Percentiles rank a stretch among this genome's conserved stretches.
Conservation (phyloP, 1,140 invertebrate genomes). For the Leptinotarsa lineolata region DNA sequence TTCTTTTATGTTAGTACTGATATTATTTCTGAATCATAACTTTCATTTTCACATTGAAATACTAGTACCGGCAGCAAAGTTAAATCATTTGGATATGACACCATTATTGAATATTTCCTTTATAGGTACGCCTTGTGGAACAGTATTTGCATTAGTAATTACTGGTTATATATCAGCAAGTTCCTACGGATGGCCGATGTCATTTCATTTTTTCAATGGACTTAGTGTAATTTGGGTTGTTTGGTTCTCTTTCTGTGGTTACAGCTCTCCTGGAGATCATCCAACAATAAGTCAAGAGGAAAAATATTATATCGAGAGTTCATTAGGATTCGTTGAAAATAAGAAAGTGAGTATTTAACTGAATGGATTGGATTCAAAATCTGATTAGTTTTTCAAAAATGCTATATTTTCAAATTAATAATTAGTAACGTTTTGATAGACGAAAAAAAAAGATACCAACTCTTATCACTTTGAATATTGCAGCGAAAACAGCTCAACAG, state of each 20-base stretch:
- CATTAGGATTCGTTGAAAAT: neutral
- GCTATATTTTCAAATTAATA: too few species aligned
- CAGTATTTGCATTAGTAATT: slow-evolving; percentile 72
- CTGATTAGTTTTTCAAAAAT: too few species aligned
- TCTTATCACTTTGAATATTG: too few species aligned
- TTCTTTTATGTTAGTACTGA: too few species aligned
- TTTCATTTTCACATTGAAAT: too few species aligned
- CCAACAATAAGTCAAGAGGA: slow-evolving; percentile 66
- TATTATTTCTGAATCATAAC: too few species aligned
- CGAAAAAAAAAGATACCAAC: too few species aligned
- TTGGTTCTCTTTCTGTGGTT: slow-evolving; percentile 66
- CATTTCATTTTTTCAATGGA: slow-evolving; percentile 77
- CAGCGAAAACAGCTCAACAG: too few species aligned
- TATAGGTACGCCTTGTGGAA: slow-evolving; percentile 70
- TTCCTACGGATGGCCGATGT: slow-evolving; percentile 72
- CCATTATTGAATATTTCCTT: neutral
- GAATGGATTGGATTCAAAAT: too few species aligned
- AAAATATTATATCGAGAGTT: slow-evolving; percentile 64
- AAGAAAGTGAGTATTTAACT: neutral
- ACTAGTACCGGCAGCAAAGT: too few species aligned
- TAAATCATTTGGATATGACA: too few species aligned
- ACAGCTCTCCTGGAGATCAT: slow-evolving; percentile 68
- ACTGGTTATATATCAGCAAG: slow-evolving; percentile 70
- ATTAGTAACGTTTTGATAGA: too few species aligned
- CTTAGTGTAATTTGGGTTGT: slow-evolving; percentile 65